A percentile compares a stretch with the other conserved stretches of the same genome.
Evolutionary conservation across 1,140 invertebrate species (phyloP).

Genomic region (Drosophila tristis): DNA sequence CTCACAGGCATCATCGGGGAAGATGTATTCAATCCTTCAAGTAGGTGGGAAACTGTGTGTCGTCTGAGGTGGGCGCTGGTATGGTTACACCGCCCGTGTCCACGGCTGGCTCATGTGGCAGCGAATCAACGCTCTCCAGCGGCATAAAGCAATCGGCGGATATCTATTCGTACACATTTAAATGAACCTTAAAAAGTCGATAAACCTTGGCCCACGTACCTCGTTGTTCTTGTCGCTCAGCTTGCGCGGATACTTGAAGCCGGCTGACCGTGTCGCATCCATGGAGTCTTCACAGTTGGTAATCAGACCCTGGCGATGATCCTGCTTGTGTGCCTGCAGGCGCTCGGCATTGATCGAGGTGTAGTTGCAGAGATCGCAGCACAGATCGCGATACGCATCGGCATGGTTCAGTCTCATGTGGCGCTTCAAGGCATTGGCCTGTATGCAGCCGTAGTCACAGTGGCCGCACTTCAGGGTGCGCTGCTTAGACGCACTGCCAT

Average conservation of each 20-base stretch:
- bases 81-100: conserved; percentile 88
- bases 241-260: conserved; percentile 58
- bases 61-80: conserved; percentile 85
- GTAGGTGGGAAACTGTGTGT: conserved; percentile 75
- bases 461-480: conserved; percentile 49
- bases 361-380: conserved; percentile 69
- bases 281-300: conserved; percentile 65
- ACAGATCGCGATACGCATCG: conserved; percentile 60
- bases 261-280: conserved; percentile 44
- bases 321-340: conserved; percentile 62
- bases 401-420: conserved; percentile 69
- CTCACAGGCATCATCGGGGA: no score
- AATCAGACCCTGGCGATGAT: conserved; percentile 69
- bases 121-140: conserved; percentile 83
- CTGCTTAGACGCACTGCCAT: conserved; percentile 31
- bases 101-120: conserved; percentile 85
- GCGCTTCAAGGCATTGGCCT: conserved; percentile 62
- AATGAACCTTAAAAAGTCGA: neutral
- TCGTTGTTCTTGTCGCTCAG: conserved; percentile 56
- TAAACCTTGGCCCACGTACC: conserved; percentile 7
- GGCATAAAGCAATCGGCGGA: conserved; percentile 85
- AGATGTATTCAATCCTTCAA: conserved; percentile 50
- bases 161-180: conserved; percentile 2
- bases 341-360: conserved; percentile 59
- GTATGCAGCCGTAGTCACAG: conserved; percentile 68